These are phyloP conservation scores for Poicephalus meyeri DNA, from an alignment of 2,113 vertebrate genomes.

Conservation along the genomic window DNA sequence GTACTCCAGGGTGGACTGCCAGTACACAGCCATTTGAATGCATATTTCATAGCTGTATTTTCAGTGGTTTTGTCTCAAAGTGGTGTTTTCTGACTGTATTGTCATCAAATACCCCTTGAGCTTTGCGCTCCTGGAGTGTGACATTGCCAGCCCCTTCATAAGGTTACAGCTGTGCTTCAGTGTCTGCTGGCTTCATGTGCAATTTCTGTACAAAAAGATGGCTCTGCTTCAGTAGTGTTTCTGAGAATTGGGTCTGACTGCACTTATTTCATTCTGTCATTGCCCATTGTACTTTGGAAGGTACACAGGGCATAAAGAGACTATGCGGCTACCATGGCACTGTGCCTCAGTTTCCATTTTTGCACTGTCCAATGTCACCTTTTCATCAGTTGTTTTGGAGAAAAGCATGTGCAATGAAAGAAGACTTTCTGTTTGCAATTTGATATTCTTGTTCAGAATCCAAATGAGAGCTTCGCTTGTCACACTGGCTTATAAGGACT, in stretches of 20 bases:
- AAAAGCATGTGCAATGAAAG: not conserved
- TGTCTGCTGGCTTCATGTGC: not conserved
- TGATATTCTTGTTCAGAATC: not conserved
- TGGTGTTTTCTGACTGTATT: not conserved
- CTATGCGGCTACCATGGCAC: not conserved
- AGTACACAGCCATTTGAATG: not conserved
- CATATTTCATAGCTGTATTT: not conserved
- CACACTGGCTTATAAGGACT: not conserved
- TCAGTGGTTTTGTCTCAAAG: not conserved
- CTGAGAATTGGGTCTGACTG: not conserved
- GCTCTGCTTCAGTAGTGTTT: not conserved
- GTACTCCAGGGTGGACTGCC: not conserved
- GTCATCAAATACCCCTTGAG: not conserved
- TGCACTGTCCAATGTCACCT: not conserved
- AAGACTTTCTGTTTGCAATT: not conserved
- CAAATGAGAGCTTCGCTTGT: not conserved
- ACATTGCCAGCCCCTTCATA: not conserved
- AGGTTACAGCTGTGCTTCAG: not conserved
- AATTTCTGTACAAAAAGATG: not conserved
- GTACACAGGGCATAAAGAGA: not conserved
- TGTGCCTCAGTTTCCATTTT: not conserved
- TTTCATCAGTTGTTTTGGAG: not conserved
- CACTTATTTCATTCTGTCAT: not conserved
- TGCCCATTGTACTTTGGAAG: slow-evolving; percentile 1
- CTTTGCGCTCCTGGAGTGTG: not conserved